Evolutionary conservation across 2,113 vertebrate species (phyloP).

Genomic region (Mus musculus): DNA sequence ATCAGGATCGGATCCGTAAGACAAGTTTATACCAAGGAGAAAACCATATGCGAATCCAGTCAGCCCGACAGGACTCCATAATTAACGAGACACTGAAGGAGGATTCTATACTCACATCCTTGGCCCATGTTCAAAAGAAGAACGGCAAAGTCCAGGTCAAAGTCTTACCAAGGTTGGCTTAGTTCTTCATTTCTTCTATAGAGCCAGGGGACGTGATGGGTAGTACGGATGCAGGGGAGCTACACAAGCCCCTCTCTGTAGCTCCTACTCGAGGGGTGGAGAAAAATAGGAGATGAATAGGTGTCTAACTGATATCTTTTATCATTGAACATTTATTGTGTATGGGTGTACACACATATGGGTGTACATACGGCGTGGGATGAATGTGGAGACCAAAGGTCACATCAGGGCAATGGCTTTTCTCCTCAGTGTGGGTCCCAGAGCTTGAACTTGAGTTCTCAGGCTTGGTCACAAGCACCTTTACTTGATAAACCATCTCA

Average conservation of each 20-base stretch:
- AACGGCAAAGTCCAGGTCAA: neutral
- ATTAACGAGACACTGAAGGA: neutral
- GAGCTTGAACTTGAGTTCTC: neutral
- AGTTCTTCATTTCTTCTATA: neutral
- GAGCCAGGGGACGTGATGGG: neutral
- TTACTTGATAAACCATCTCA: neutral
- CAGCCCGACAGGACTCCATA: neutral
- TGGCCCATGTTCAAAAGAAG: neutral
- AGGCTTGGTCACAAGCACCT: neutral
- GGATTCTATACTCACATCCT: neutral
- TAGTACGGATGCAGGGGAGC: rapidly evolving
- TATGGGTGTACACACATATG: neutral
- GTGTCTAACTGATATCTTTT: too few species aligned
- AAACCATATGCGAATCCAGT: rapidly evolving
- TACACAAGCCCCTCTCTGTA: neutral
- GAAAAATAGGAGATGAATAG: neutral
- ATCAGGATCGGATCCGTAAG: neutral
- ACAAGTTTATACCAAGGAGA: neutral
- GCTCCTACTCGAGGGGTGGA: neutral
- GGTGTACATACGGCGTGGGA: neutral
- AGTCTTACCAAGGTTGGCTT: slow-evolving; percentile 40
- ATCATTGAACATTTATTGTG: neutral
- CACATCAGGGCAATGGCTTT: neutral
- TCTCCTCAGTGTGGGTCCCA: neutral
- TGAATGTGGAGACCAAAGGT: neutral